Conservation (phyloP, 2,113 vertebrate genomes). For the Junco hyemalis region DNA sequence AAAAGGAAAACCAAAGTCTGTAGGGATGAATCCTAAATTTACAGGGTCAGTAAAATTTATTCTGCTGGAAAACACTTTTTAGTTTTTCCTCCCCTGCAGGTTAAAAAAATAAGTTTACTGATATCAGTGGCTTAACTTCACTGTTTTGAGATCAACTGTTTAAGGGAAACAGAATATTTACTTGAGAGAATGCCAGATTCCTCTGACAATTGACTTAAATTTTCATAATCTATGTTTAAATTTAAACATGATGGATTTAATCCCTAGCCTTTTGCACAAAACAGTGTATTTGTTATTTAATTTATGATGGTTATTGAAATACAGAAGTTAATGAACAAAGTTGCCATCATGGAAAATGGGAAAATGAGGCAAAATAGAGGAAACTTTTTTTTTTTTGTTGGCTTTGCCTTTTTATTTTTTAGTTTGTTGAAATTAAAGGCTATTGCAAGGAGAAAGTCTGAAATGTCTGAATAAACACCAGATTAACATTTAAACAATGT, state of each 20-base stretch:
- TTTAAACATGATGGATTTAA: background rate
- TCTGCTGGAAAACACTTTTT: background rate
- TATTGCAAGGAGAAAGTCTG: background rate
- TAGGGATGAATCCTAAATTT: background rate
- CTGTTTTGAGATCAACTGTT: conserved; percentile 8
- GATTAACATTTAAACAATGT: conserved; percentile 66
- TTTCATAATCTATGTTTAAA: background rate
- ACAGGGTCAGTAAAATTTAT: background rate
- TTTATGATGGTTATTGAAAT: background rate
- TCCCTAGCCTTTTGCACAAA: background rate
- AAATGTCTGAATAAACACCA: conserved; percentile 57
- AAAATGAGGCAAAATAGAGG: background rate
- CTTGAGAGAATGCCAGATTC: background rate
- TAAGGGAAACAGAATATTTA: conserved; percentile 14
- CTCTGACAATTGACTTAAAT: conserved; percentile 2
- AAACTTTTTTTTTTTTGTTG: background rate
- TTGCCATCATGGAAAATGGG: background rate
- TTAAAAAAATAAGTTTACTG: background rate
- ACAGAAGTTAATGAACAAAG: background rate
- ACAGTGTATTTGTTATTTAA: background rate
- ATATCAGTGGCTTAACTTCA: background rate
- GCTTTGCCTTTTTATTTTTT: accelerated
- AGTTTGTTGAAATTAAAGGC: conserved; percentile 46
- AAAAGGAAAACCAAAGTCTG: background rate
- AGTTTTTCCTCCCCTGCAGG: background rate